phyloP scores from a whole-genome alignment of 2,888 invertebrate genomes.

The Pyrgus malvae region DNA sequence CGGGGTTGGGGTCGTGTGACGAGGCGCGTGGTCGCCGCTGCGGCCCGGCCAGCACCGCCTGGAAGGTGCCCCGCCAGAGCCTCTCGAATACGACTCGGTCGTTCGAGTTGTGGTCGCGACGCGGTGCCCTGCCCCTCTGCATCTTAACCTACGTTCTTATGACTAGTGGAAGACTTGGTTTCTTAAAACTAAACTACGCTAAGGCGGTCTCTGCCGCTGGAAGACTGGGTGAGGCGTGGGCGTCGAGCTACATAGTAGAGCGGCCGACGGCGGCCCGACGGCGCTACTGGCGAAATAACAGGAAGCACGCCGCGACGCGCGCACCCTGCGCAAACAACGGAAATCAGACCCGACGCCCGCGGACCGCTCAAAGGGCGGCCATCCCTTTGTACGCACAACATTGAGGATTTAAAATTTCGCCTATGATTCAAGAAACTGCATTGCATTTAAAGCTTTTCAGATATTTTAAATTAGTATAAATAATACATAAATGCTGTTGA shows the following conservation, averaged over 20 bases:
- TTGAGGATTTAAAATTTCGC: too few species aligned
- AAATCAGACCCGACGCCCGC: slow-evolving; percentile 41
- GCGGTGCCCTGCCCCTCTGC: slow-evolving; percentile 74
- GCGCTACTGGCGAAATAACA: slow-evolving; percentile 62
- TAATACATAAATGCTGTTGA: too few species aligned
- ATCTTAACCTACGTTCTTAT: slow-evolving; percentile 64
- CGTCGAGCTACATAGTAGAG: slow-evolving; percentile 63
- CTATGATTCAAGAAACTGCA: too few species aligned
- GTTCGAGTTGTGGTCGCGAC: slow-evolving; percentile 63
- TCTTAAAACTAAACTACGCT: slow-evolving; percentile 58
- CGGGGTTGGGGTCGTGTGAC: slow-evolving; percentile 58
- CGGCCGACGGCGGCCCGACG: slow-evolving; percentile 76
- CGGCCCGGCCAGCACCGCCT: slow-evolving; percentile 68
- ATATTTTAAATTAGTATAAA: too few species aligned
- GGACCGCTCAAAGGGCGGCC: slow-evolving; percentile 11
- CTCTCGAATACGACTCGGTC: slow-evolving; percentile 87
- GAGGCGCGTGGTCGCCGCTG: slow-evolving; percentile 67
- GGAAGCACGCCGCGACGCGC: slow-evolving; percentile 61
- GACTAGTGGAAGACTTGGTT: slow-evolving; percentile 81
- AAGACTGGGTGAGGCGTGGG: slow-evolving; percentile 62
- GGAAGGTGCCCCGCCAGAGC: slow-evolving; percentile 86
- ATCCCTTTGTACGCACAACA: slow-evolving; percentile 32
- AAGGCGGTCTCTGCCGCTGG: slow-evolving; percentile 62
- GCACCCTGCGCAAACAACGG: slow-evolving; percentile 75
- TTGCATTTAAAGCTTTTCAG: too few species aligned